A percentile compares a stretch with the other conserved stretches of the same genome.
Conservation (phyloP, 2,797 vertebrate genomes). For the Helarctos malayanus region DNA sequence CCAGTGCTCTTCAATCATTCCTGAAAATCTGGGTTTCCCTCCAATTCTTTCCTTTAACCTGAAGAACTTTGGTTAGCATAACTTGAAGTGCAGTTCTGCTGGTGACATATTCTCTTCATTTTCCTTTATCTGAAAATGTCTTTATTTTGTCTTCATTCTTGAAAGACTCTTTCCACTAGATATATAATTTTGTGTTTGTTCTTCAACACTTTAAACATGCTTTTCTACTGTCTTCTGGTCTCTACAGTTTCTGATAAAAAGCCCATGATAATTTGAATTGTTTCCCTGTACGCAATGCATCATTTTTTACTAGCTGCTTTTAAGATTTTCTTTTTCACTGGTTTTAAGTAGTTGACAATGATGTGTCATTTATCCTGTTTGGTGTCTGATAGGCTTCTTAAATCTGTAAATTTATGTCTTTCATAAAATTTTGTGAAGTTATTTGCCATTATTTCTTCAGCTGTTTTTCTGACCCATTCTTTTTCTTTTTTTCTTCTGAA, state of each 20-base stretch:
- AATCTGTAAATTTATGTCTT: background rate
- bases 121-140: background rate
- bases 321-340: background rate
- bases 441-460: background rate
- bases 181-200: background rate
- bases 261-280: background rate
- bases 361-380: background rate
- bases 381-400: background rate
- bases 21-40: background rate
- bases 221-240: background rate
- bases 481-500: background rate
- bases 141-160: background rate
- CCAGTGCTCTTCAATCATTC: background rate
- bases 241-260: background rate
- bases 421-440: background rate
- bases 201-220: background rate
- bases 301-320: background rate
- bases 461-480: background rate
- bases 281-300: background rate
- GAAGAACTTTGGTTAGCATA: background rate
- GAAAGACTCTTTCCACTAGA: background rate
- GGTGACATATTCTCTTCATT: background rate
- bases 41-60: background rate
- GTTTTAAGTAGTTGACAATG: background rate
- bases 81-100: background rate